Evolutionary conservation across 2,888 invertebrate genomes (phyloP).

Genomic region (Meliscaeva auricollis): DNA sequence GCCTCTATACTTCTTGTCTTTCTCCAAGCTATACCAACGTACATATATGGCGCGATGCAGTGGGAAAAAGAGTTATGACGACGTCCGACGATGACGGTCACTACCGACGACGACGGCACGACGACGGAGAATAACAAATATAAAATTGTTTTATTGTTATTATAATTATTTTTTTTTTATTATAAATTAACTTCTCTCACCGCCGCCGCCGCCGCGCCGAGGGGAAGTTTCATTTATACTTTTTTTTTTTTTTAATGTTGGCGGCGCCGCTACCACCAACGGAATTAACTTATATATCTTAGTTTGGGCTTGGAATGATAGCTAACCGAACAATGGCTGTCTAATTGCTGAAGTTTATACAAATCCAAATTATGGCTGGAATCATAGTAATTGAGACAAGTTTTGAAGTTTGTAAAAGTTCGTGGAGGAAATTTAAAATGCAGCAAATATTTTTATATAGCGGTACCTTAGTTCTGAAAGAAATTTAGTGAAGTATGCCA

Average conservation of each 20-base stretch:
- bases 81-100: background rate
- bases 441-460: background rate
- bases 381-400: conserved; percentile 18
- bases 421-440: conserved; percentile 2
- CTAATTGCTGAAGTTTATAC: conserved; percentile 32
- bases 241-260: conserved; percentile 24
- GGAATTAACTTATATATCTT: conserved; percentile 16
- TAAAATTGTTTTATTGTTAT: conserved; percentile 72
- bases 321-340: conserved; percentile 4
- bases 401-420: conserved; percentile 5
- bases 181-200: conserved; percentile 12
- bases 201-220: background rate
- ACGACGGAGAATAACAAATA: conserved; percentile 49
- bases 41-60: conserved; percentile 25
- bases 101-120: background rate
- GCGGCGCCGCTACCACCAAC: background rate
- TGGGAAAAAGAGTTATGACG: conserved; percentile 31
- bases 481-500: background rate
- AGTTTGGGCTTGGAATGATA: conserved; percentile 6
- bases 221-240: conserved; percentile 33
- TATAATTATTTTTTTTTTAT: conserved; percentile 52
- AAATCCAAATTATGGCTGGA: conserved; percentile 23
- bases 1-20: background rate
- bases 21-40: background rate
- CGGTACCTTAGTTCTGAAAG: background rate